A percentile compares a stretch with the other conserved stretches of the same genome.
Conservation (phyloP, 2,113 vertebrate species). For the Rhegmatorhina hoffmannsi region DNA sequence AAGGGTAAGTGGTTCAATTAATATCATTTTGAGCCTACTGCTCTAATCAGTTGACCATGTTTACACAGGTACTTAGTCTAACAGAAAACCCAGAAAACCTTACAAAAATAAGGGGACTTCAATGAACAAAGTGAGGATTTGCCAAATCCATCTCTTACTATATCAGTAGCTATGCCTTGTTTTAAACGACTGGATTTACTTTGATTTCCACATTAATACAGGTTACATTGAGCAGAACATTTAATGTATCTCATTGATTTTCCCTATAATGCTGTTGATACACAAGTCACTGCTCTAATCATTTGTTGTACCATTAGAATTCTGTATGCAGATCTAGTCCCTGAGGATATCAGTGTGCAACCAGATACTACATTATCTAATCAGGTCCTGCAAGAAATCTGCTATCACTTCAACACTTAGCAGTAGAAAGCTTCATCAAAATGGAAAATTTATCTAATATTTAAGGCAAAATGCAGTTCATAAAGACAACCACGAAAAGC, state of each 20-base stretch:
- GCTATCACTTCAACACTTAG: neutral
- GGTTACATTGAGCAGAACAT: slow-evolving; percentile 11
- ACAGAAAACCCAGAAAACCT: neutral
- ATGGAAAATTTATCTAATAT: neutral
- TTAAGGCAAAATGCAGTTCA: slow-evolving; percentile 6
- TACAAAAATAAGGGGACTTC: neutral
- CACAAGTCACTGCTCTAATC: neutral
- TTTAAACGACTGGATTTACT: slow-evolving; percentile 23
- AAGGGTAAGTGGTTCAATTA: neutral
- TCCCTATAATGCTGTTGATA: slow-evolving; percentile 13
- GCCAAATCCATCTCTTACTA: neutral
- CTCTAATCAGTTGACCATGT: neutral
- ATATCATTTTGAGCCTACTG: neutral
- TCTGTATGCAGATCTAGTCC: slow-evolving; percentile 12
- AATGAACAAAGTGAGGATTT: neutral
- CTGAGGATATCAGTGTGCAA: neutral
- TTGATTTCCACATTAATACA: slow-evolving; percentile 37
- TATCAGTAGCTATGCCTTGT: neutral
- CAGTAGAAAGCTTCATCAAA: slow-evolving; percentile 18
- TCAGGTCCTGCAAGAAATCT: slow-evolving; percentile 2
- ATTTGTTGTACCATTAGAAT: slow-evolving; percentile 50
- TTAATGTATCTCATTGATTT: slow-evolving; percentile 41
- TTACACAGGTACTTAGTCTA: neutral
- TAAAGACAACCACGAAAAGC: neutral
- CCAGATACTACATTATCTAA: slow-evolving; percentile 23